Conservation (phyloP, 2,888 invertebrate species). For the Trissonchulus latispiculum region DNA sequence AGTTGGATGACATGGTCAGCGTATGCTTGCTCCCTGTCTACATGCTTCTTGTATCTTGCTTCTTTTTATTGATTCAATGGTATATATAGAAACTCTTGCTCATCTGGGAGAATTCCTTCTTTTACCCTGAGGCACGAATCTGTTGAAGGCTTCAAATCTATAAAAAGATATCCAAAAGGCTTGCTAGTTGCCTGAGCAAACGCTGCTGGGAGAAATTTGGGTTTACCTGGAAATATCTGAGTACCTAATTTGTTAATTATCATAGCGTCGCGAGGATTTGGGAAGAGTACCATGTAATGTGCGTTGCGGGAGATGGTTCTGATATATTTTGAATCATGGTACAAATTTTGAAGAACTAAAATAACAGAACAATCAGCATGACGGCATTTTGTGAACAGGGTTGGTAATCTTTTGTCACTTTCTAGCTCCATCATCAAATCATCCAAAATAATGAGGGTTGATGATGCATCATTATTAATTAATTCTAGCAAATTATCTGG, state of each 20-base stretch:
- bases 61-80: neutral
- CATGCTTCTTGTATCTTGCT: too few species aligned
- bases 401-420: neutral
- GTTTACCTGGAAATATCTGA: constrained; percentile 6
- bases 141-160: neutral
- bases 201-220: constrained; percentile 1
- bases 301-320: constrained; percentile 9
- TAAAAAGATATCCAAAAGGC: constrained; percentile 14
- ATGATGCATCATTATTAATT: neutral
- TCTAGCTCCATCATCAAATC: neutral
- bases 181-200: constrained; percentile 3
- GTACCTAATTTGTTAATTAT: constrained; percentile 8
- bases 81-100: neutral
- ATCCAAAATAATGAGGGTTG: neutral
- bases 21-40: too few species aligned
- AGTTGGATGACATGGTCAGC: too few species aligned
- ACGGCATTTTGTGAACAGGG: neutral
- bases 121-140: neutral
- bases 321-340: constrained; percentile 14
- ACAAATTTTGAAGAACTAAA: constrained; percentile 10
- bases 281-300: constrained; percentile 16
- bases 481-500: neutral
- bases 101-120: neutral
- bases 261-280: constrained; percentile 5
- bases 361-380: neutral